These are phyloP conservation scores for Thomomys bottae DNA, from an alignment of 2,113 vertebrate species.

Conservation along the genomic window DNA sequence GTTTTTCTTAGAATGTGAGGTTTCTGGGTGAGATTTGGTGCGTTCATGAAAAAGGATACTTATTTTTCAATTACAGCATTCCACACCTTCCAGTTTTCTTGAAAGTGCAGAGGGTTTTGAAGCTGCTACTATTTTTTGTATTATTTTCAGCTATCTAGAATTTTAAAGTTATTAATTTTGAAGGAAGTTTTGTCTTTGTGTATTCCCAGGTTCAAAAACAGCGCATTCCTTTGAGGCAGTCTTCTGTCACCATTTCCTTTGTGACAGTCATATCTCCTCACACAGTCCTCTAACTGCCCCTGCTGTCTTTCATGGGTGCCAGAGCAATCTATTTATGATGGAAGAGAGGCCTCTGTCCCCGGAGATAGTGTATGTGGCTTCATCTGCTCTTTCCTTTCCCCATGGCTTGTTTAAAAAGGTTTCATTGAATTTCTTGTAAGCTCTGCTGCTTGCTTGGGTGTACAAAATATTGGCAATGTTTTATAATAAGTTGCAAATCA, in stretches of 20 bases:
- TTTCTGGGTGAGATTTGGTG: not conserved
- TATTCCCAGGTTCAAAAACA: not conserved
- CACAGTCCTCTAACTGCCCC: conserved; percentile 58
- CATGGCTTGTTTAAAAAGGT: conserved; percentile 81
- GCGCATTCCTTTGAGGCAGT: not conserved
- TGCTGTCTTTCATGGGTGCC: conserved; percentile 57
- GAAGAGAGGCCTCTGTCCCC: conserved; percentile 71
- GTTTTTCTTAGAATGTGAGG: not conserved
- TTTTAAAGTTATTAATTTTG: conserved; percentile 40
- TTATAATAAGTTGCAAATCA: conserved; percentile 88
- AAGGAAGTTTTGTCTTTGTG: conserved; percentile 28
- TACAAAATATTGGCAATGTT: conserved; percentile 86
- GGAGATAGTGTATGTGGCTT: conserved; percentile 61
- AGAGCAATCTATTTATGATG: conserved; percentile 68
- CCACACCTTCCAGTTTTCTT: not conserved
- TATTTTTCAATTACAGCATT: not conserved
- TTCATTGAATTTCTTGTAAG: conserved; percentile 85
- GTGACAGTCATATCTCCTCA: conserved; percentile 29
- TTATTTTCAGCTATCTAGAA: conserved; percentile 25
- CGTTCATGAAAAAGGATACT: not conserved
- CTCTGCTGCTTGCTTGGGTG: conserved; percentile 79
- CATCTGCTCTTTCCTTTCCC: conserved; percentile 70
- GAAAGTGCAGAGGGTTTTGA: not conserved
- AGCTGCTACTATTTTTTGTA: not conserved
- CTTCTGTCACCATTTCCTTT: conserved; percentile 37